These are phyloP conservation scores for Tetranychus cinnabarinus DNA, from an alignment of 1,140 invertebrate genomes.

Conservation along the genomic window DNA sequence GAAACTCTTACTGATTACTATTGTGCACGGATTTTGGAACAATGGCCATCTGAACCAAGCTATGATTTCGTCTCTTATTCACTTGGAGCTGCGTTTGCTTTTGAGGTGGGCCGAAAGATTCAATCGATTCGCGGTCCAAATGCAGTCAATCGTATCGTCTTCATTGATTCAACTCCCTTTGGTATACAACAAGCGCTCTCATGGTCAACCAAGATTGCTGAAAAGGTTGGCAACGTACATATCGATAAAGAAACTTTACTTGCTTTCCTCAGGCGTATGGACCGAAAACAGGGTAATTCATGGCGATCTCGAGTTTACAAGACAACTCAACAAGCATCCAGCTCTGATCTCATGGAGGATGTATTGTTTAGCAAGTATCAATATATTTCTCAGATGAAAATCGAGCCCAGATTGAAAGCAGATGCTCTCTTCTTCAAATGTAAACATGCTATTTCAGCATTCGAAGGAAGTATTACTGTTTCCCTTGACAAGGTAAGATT, in stretches of 20 bases:
- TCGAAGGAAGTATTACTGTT: background rate
- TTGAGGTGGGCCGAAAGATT: constrained; percentile 60
- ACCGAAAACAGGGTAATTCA: background rate
- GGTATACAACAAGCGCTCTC: background rate
- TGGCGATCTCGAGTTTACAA: background rate
- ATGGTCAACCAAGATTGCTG: background rate
- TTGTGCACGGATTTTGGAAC: constrained; percentile 22
- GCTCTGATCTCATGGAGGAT: background rate
- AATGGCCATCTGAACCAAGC: background rate
- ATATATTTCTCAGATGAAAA: background rate
- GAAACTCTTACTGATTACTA: constrained; percentile 50
- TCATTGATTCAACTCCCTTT: background rate
- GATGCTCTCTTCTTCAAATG: background rate
- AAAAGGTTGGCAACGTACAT: background rate
- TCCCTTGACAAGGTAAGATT: background rate
- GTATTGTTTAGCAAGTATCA: background rate
- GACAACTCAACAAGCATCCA: background rate
- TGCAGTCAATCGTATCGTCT: background rate
- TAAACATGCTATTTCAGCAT: background rate
- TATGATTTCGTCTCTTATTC: constrained; percentile 78
- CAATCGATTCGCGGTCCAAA: constrained; percentile 5
- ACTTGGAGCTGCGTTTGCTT: constrained; percentile 68
- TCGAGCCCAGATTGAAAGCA: background rate
- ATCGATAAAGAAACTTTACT: background rate
- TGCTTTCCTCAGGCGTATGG: background rate